Base-by-base conservation (phyloP, 1,140 invertebrate species). In the Drosophila nikananu region DNA sequence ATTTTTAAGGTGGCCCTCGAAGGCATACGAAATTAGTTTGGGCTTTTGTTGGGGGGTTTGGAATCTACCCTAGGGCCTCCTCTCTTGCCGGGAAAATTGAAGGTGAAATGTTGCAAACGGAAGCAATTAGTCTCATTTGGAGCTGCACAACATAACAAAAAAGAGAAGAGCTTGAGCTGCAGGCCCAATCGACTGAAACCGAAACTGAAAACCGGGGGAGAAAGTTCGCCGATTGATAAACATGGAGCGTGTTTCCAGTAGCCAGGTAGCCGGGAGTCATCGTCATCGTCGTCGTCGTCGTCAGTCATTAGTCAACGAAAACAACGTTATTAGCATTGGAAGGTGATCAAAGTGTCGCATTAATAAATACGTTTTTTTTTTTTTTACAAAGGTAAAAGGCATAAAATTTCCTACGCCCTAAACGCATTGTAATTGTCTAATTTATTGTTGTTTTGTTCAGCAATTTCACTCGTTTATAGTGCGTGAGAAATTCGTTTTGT, bases 61-160 rank as follows among this genome's bases (percentile, higher is more conserved):
- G 61, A 32, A 25, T 64, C 54, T 46, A 42, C 52, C 57, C 17
- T 19, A 23, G 35, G 39, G 48, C 15, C 46, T 17, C 23, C 30
- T 23, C 61, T 51, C 37, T 61, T 17, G 61, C 46, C 61, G 72
- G 52, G 27, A 68, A 79, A 86, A 81, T 48, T 71, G 73, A 83
- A 89, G 80, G 80, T 86, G 66, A 90, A 89, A 81, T 86, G 76
- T 72, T 81, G 68, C 57, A 63, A 90, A 82, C 79, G 86, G 82
- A 90, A 89, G 86, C 86, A 81, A 89, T 89, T 90, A 86, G 72
- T 82, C 86, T 77, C 64, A 81, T 89, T 90, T 84, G 68, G 68
- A 70, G 62, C 54, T 41, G 52, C 58, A 42, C 54, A 39, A 59
- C n/a, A 35, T 37, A 32, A 58, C 30, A 42, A 17, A 37, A 21